Evolutionary conservation across 2,888 invertebrate genomes (phyloP).

Genomic region (Tigriopus californicus): DNA sequence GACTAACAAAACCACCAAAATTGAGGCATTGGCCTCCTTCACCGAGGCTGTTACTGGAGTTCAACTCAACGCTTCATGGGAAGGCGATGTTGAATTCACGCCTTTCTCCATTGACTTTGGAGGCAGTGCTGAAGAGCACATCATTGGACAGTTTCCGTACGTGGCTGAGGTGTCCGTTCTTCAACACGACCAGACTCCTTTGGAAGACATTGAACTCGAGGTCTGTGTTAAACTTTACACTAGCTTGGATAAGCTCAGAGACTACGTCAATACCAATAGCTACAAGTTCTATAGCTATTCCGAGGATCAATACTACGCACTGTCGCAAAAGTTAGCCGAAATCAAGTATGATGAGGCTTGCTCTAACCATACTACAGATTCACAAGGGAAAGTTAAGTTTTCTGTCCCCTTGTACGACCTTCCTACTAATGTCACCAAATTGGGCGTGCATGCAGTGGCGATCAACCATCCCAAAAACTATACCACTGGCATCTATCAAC

Average conservation of each 20-base stretch:
- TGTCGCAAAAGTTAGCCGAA: not conserved
- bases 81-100: not conserved
- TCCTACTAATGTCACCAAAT: constrained; percentile 3
- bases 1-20: not conserved
- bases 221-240: not conserved
- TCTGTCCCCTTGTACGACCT: not conserved
- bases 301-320: not conserved
- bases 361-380: not conserved
- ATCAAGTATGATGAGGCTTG: constrained; percentile 7
- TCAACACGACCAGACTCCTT: not conserved
- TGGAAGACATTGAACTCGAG: not conserved
- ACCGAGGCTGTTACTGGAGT: not conserved
- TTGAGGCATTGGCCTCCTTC: not conserved
- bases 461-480: not conserved
- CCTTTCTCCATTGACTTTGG: not conserved
- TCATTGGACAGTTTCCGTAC: constrained; percentile 3
- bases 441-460: not conserved
- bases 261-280: not conserved
- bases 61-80: not conserved
- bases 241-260: constrained; percentile 3
- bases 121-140: not conserved
- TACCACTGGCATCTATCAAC: not conserved
- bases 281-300: not conserved
- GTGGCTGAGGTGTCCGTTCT: not conserved
- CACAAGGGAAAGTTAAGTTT: not conserved